These are phyloP conservation scores for cattle (Bos taurus) DNA, from an alignment of 2,113 vertebrate species.

Conservation along the genomic window DNA sequence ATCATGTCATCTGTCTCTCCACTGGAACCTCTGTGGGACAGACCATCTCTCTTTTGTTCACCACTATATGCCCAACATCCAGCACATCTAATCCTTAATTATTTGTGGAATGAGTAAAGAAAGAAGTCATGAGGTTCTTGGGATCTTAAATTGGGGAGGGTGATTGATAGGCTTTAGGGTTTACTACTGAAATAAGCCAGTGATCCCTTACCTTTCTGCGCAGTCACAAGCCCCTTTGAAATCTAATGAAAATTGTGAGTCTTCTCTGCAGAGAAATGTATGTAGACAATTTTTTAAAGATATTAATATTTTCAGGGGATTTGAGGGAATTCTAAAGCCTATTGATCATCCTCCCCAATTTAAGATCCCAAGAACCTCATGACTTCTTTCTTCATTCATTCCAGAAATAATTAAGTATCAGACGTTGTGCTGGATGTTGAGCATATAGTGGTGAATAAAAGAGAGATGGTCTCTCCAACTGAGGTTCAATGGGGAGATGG, in stretches of 20 bases:
- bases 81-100: neutral
- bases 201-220: neutral
- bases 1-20: neutral
- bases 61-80: neutral
- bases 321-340: neutral
- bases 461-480: neutral
- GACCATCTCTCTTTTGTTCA: neutral
- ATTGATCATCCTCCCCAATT: neutral
- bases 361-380: neutral
- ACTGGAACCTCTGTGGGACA: neutral
- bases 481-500: neutral
- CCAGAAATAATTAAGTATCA: neutral
- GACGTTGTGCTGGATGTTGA: neutral
- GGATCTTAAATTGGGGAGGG: neutral
- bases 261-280: neutral
- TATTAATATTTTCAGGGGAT: neutral
- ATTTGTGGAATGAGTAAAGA: neutral
- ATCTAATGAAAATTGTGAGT: neutral
- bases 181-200: neutral
- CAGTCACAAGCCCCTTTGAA: neutral
- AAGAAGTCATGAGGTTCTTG: neutral
- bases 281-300: neutral
- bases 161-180: neutral
- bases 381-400: neutral
- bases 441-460: neutral